Base-by-base conservation (phyloP, 2,797 vertebrate genomes). In the Glyptemys insculpta region DNA sequence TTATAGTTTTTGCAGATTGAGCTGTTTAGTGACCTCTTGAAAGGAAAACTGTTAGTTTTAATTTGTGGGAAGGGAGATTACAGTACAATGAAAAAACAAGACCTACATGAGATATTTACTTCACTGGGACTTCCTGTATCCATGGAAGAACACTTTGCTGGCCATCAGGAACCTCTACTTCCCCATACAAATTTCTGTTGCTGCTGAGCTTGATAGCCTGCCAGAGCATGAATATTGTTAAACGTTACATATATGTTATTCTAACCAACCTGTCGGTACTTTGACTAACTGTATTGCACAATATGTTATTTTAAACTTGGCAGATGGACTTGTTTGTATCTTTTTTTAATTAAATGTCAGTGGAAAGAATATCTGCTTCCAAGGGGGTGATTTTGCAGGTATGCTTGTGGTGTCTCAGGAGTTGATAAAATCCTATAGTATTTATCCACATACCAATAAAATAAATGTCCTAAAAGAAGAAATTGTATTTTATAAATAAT, bases 231-330 rank as follows among this genome's bases (percentile, higher is more conserved):
- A 37, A 6, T 86, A 5, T 4, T 57, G 29, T 65, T 89, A 41
- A 87, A 53, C 10, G 8, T 34, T 34, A 15, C 0, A 0, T 65
- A 74, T 81, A 5, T 12, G 21, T 74, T 82, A 65, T 14, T 10
- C 31, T 41, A 15, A 6, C 31, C 37, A 76, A 52, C 2, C 0
- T 0, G 1, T 56, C 74, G 41, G 5, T 7, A 18, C 72, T 87
- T 83, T 56, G 25, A 41, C 37, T 76, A 41, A 41, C 11, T 74
- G 23, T 41, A 44, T 74, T 74, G 11, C 37, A 76, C 37, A 44
- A 27, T 53, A 8, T 68, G n/a, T 57, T 76, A 31, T 84, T 81
- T 25, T 9, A 4, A 2, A 23, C 47, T 74, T 79, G 74, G 65
- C 16, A 54, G 52, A 47, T 56, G 83, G n/a, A 31, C 85, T 78